Percentiles rank a stretch among this genome's conserved stretches.
Evolutionary conservation across 2,113 vertebrate genomes (phyloP).

Genomic region (Chauna torquata): DNA sequence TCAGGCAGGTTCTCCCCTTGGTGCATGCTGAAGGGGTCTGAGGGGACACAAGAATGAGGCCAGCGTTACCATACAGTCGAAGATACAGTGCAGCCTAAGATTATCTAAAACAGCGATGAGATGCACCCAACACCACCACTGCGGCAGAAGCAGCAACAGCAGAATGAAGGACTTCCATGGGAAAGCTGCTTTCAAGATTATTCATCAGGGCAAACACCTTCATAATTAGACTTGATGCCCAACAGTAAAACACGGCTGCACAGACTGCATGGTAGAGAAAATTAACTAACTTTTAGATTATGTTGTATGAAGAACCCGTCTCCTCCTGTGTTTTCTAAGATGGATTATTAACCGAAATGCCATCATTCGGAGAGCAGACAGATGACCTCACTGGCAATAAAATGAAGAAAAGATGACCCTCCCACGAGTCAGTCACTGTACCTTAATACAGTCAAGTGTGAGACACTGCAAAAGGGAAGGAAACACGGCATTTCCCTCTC

Average conservation of each 20-base stretch:
- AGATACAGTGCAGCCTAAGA: fast-evolving
- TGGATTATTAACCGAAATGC: not conserved
- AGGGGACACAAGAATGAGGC: not conserved
- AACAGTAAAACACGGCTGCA: fast-evolving
- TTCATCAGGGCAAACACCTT: not conserved
- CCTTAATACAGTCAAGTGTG: not conserved
- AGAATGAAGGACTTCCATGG: fast-evolving
- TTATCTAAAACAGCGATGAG: not conserved
- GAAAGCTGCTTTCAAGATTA: not conserved
- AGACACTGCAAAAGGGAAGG: not conserved
- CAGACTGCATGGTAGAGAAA: not conserved
- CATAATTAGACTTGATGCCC: fast-evolving
- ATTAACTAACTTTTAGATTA: fast-evolving
- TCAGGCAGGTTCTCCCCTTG: slow-evolving; percentile 49
- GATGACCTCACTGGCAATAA: not conserved
- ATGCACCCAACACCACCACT: fast-evolving
- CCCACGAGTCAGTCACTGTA: not conserved
- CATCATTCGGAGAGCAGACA: fast-evolving
- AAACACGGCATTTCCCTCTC: not conserved
- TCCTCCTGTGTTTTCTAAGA: too few species aligned
- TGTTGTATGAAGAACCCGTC: fast-evolving
- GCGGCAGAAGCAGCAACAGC: not conserved
- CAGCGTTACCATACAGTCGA: not conserved
- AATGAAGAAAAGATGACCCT: too few species aligned
- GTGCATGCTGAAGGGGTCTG: slow-evolving; percentile 68